Evolutionary conservation across 2,797 vertebrate species (phyloP).

Genomic region (Syngnathus acus): DNA sequence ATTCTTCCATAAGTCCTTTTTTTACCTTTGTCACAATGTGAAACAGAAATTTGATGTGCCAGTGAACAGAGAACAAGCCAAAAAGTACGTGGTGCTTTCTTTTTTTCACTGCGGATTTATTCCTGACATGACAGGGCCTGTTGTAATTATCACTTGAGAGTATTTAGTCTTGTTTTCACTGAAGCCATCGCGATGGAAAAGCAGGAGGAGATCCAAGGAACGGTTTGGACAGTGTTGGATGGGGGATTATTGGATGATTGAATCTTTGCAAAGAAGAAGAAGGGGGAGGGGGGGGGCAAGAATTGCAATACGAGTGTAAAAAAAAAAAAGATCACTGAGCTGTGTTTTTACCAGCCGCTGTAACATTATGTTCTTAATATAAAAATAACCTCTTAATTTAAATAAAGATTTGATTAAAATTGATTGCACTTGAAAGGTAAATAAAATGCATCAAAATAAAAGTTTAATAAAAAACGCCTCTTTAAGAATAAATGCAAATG

Average conservation of each 20-base stretch:
- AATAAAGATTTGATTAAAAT: slow-evolving; percentile 13
- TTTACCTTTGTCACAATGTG: too few species aligned
- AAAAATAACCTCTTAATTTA: slow-evolving; percentile 28
- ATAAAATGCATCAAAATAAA: too few species aligned
- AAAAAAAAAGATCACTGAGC: neutral
- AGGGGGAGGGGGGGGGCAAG: neutral
- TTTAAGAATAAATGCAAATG: too few species aligned
- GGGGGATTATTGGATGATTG: slow-evolving; percentile 59
- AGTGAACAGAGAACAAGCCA: neutral
- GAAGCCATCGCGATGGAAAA: slow-evolving; percentile 64
- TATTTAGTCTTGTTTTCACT: slow-evolving; percentile 67
- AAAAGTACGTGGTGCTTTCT: slow-evolving; percentile 1
- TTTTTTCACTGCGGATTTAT: slow-evolving; percentile 53
- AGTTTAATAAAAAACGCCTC: neutral
- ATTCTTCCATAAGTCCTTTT: too few species aligned
- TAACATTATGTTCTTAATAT: too few species aligned
- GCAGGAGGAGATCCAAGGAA: slow-evolving; percentile 60
- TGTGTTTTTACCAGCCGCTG: neutral
- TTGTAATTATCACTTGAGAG: slow-evolving; percentile 65
- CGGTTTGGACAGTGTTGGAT: slow-evolving; percentile 51
- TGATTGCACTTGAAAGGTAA: too few species aligned
- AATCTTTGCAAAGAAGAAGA: slow-evolving; percentile 47
- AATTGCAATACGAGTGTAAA: neutral
- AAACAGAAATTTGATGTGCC: too few species aligned
- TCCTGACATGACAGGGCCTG: slow-evolving; percentile 61